These are phyloP conservation scores for Chauna torquata DNA, from an alignment of 2,113 vertebrate species.

Conservation along the genomic window DNA sequence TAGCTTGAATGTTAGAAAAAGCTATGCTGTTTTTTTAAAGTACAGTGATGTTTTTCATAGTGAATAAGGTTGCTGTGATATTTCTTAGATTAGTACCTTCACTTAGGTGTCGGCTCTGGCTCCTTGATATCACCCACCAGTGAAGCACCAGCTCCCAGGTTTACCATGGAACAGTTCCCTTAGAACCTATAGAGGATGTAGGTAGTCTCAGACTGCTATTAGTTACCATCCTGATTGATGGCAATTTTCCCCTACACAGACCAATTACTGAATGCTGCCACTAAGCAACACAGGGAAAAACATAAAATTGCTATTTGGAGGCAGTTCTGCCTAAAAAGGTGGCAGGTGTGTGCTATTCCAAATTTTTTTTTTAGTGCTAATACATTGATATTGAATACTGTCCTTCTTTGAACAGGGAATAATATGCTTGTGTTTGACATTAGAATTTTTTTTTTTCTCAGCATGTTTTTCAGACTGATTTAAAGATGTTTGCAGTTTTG, in stretches of 20 bases:
- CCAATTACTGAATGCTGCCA: not conserved
- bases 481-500: not conserved
- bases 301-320: not conserved
- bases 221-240: not conserved
- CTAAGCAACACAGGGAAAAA: not conserved
- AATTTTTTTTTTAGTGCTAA: not conserved
- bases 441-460: not conserved
- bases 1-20: not conserved
- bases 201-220: not conserved
- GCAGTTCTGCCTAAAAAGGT: not conserved
- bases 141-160: not conserved
- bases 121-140: not conserved
- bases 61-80: not conserved
- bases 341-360: not conserved
- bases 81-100: not conserved
- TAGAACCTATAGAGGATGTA: not conserved
- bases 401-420: not conserved
- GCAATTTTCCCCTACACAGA: not conserved
- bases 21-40: not conserved
- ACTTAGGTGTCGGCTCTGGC: accelerated
- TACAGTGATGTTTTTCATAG: not conserved
- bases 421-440: not conserved
- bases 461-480: not conserved
- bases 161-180: not conserved
- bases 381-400: not conserved